Evolutionary conservation across 1,140 invertebrate genomes (phyloP).

Genomic region (Hestina assimilis): DNA sequence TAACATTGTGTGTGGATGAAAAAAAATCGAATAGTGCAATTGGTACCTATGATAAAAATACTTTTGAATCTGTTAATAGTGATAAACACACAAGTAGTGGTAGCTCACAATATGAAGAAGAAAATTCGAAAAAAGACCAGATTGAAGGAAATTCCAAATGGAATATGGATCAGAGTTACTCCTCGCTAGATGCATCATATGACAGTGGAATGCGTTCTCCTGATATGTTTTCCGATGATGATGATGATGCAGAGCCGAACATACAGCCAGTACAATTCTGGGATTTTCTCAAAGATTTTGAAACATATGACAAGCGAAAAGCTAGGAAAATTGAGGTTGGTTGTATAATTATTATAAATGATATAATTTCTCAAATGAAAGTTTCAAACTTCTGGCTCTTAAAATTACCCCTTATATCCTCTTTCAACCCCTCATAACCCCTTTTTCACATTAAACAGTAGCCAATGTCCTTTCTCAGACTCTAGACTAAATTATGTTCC

Average conservation of each 20-base stretch:
- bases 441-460: too few species aligned
- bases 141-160: constrained; percentile 48
- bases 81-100: constrained; percentile 40
- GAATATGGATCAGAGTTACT: constrained; percentile 63
- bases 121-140: constrained; percentile 35
- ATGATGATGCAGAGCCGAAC: constrained; percentile 47
- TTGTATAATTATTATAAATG: constrained; percentile 1
- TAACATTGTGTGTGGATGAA: constrained; percentile 1
- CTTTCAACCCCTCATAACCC: too few species aligned
- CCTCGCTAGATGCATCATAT: constrained; percentile 70
- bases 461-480: too few species aligned
- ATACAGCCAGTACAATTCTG: constrained; percentile 53
- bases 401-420: too few species aligned
- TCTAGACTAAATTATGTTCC: too few species aligned
- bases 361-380: too few species aligned
- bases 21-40: constrained; percentile 9
- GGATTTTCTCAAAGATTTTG: constrained; percentile 62
- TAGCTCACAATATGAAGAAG: constrained; percentile 50
- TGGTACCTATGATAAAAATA: constrained; percentile 38
- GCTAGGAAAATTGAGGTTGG: constrained; percentile 68
- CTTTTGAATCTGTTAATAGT: constrained; percentile 30
- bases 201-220: constrained; percentile 76
- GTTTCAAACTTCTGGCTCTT: too few species aligned
- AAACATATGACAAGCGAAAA: constrained; percentile 64
- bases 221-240: constrained; percentile 80